Conservation (phyloP, 2,888 invertebrate species). For the Rotaria socialis region DNA sequence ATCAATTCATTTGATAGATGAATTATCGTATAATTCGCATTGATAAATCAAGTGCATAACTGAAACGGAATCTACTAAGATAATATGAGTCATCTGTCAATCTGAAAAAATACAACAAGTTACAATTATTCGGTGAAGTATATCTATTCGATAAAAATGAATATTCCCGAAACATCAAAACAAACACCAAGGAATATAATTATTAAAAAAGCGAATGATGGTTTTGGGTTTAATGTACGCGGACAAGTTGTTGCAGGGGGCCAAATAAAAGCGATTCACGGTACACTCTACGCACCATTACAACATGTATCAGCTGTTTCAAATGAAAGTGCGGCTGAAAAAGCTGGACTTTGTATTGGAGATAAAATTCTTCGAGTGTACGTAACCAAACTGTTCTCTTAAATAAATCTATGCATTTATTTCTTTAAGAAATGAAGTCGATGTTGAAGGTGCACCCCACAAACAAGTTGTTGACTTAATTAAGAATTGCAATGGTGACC, state of each 20-base stretch:
- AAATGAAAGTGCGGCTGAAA: constrained; percentile 89
- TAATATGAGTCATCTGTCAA: too few species aligned
- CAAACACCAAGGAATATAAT: constrained; percentile 15
- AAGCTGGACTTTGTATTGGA: constrained; percentile 91
- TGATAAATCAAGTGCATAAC: too few species aligned
- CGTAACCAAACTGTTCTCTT: constrained; percentile 67
- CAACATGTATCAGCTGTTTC: constrained; percentile 99
- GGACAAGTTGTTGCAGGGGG: constrained; percentile 99
- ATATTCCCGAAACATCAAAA: neutral
- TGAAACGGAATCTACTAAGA: too few species aligned
- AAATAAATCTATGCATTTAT: neutral
- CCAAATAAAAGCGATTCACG: constrained; percentile 92
- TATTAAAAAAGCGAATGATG: constrained; percentile 57
- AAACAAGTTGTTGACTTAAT: constrained; percentile 98
- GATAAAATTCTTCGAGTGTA: constrained; percentile 99
- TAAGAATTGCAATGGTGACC: constrained; percentile 92
- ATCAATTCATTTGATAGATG: too few species aligned
- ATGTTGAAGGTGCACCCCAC: constrained; percentile 98
- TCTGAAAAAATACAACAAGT: too few species aligned
- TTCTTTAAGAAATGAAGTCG: neutral
- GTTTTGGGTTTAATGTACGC: constrained; percentile 98
- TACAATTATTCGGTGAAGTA: too few species aligned
- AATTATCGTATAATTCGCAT: too few species aligned
- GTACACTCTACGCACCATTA: constrained; percentile 93
- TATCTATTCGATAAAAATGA: neutral